Evolutionary conservation across 2,797 vertebrate genomes (phyloP).

Genomic region (Spinus pinus): DNA sequence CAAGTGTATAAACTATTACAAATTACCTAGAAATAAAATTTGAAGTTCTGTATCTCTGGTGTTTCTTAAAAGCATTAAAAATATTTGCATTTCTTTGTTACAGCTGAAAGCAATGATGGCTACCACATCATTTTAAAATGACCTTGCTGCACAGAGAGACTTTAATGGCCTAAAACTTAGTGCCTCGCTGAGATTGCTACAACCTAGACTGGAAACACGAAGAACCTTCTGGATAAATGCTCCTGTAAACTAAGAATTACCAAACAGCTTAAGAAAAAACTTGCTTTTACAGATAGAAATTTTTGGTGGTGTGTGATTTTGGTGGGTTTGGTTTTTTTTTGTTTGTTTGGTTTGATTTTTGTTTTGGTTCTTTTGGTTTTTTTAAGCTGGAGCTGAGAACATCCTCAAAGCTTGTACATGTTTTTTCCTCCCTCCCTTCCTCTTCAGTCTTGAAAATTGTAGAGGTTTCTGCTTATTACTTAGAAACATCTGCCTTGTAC

Average conservation of each 20-base stretch:
- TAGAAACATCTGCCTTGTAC: constrained; percentile 31
- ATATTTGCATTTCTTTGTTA: constrained; percentile 56
- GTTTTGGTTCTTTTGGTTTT: not conserved
- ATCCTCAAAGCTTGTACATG: constrained; percentile 3
- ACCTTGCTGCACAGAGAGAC: constrained; percentile 56
- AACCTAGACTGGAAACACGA: constrained; percentile 41
- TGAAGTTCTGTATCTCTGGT: not conserved
- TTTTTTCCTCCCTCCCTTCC: not conserved
- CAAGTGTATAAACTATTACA: not conserved
- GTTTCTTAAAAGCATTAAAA: constrained; percentile 15
- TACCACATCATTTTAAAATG: constrained; percentile 86
- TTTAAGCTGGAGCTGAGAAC: constrained; percentile 7
- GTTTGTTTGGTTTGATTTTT: not conserved
- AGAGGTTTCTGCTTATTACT: constrained; percentile 13
- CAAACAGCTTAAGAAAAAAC: constrained; percentile 31
- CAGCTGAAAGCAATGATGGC: constrained; percentile 83
- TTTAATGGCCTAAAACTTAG: constrained; percentile 3
- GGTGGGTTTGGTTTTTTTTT: not conserved
- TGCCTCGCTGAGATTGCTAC: constrained; percentile 46
- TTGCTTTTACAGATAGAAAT: constrained; percentile 22
- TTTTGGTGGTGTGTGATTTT: constrained; percentile 38
- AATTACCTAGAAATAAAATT: not conserved
- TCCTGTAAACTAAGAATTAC: constrained; percentile 19
- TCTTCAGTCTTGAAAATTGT: constrained; percentile 20
- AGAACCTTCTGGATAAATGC: constrained; percentile 40